A percentile compares a stretch with the other conserved stretches of the same genome.
phyloP scores from a whole-genome alignment of 2,797 vertebrate genomes.

The Rhinophrynus dorsalis region DNA sequence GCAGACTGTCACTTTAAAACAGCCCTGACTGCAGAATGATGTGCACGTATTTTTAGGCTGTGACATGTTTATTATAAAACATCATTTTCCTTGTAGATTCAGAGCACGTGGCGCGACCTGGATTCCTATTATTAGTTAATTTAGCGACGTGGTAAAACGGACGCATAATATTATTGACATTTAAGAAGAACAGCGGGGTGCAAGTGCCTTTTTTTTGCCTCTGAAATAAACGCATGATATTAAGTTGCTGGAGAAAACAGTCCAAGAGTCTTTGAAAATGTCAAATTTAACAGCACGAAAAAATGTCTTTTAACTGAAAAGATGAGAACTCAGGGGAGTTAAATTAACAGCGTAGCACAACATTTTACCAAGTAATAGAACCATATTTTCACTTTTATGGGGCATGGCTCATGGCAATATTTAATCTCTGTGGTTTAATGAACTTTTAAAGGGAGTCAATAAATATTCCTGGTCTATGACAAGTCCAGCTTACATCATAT shows the following conservation, averaged over 20 bases:
- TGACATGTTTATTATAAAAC: not conserved
- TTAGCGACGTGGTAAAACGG: conserved; percentile 50
- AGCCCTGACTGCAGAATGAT: too few species aligned
- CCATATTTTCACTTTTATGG: conserved; percentile 70
- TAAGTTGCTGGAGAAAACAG: conserved; percentile 48
- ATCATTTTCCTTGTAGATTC: conserved; percentile 6
- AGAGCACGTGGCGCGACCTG: too few species aligned
- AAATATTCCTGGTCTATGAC: conserved; percentile 68
- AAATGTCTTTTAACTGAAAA: conserved; percentile 63
- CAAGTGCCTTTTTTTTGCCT: conserved; percentile 5
- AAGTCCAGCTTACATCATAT: conserved; percentile 55
- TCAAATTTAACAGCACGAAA: conserved; percentile 64
- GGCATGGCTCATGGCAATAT: conserved; percentile 64
- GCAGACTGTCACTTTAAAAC: too few species aligned
- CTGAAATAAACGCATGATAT: conserved; percentile 28
- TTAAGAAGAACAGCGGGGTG: conserved; percentile 55
- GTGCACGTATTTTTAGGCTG: too few species aligned
- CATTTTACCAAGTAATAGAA: conserved; percentile 69
- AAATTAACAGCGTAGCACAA: conserved; percentile 69
- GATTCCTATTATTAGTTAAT: conserved; percentile 19
- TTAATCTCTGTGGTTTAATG: conserved; percentile 77
- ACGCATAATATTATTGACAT: conserved; percentile 67
- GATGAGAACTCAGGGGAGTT: conserved; percentile 66
- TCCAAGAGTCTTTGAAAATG: conserved; percentile 58
- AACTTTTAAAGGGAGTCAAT: conserved; percentile 76